Evolutionary conservation across 2,113 vertebrate species (phyloP), one percentile per base, ranked within the genome.

Genomic region (Phoxinus phoxinus): DNA sequence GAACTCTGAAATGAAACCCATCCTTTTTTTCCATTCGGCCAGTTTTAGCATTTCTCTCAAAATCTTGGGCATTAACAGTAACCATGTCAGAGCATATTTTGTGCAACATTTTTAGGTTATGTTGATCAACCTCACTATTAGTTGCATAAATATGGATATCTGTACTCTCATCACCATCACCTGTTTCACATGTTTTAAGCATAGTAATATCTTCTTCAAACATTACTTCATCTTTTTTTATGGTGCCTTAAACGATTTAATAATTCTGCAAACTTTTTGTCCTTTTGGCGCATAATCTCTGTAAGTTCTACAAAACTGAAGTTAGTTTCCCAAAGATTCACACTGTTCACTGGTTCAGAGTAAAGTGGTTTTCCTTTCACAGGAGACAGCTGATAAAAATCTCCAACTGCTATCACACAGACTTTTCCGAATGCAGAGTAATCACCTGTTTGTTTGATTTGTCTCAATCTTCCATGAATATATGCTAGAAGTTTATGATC

Each of bases 311-410:
- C 37, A 8, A 41, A 41, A 5, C 37, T 41, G 37, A 41, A 41
- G 37, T 41, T 41, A 41, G 37, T 41, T 41, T 41, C 37, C 37
- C 37, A 41, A 1, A 41, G 37, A 41, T 41, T 41, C 37, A 41
- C 37, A 41, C 37, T 41, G 37, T 41, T 41, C 37, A 41, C 37
- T 41, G 37, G 37, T 41, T 41, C 37, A 0, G 37, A 9, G 37
- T 41, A 41, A 41, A 41, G 37, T 27, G 63, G 8, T 71, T 65
- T 87, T 51, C 86, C 76, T 74, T 80, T 84, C 3, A 84, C 56
- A 15, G 86, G 83, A 48, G 35, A 27, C 11, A 84, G 51, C 25
- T 87, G 86, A 51, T 88, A 88, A 17, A 88, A 84, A 74, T 86
- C 85, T 48, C 80, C 76, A 58, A 76, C 82, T 32, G 69, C 84